Evolutionary conservation across 2,888 invertebrate species (phyloP).

Genomic region (Limnephilus auricula): DNA sequence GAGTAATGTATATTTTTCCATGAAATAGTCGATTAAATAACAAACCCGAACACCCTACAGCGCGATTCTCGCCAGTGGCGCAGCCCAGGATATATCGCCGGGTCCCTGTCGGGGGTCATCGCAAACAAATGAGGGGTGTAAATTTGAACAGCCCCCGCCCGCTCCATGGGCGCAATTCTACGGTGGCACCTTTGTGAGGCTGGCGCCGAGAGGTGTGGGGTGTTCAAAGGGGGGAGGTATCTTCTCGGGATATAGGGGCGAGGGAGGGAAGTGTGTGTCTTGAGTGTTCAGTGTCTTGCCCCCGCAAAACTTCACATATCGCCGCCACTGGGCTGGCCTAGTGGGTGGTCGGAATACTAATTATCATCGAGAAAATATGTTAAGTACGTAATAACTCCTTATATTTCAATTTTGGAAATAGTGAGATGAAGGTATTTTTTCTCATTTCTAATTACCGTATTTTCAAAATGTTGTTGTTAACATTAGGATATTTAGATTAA

Average conservation of each 20-base stretch:
- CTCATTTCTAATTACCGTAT: too few species aligned
- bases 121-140: conserved; percentile 84
- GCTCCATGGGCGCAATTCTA: conserved; percentile 11
- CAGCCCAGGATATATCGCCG: conserved; percentile 23
- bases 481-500: too few species aligned
- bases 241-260: neutral
- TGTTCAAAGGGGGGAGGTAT: neutral
- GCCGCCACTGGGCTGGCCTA: conserved; percentile 6
- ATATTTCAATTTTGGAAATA: neutral
- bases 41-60: neutral
- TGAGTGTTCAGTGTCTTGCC: conserved; percentile 8
- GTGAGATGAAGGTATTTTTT: too few species aligned
- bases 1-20: neutral
- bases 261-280: conserved; percentile 13
- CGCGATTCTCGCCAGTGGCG: conserved; percentile 27
- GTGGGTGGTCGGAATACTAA: conserved; percentile 11
- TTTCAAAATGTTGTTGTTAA: too few species aligned
- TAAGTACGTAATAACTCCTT: neutral
- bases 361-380: neutral
- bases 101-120: conserved; percentile 75
- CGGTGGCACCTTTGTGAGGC: conserved; percentile 23
- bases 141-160: conserved; percentile 72
- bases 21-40: neutral
- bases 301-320: conserved; percentile 36
- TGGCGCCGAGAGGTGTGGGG: neutral